Percentiles rank a stretch among this genome's conserved stretches.
phyloP scores from a whole-genome alignment of 2,113 vertebrate genomes.

The Peucedramus taeniatus region DNA sequence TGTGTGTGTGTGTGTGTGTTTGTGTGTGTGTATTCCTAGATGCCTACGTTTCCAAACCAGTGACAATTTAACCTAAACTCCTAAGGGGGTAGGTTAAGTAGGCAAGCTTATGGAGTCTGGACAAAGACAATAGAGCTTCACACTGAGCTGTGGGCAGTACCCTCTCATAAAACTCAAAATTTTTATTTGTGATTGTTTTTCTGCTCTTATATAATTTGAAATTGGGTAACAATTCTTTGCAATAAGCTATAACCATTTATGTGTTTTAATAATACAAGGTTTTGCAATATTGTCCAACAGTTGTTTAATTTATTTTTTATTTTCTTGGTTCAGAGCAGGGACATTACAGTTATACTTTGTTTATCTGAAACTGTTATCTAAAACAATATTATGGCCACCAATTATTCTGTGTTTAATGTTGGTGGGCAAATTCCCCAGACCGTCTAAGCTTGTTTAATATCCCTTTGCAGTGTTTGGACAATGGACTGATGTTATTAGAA shows the following conservation, averaged over 20 bases:
- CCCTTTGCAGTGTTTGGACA: constrained; percentile 18
- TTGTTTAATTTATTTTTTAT: background rate
- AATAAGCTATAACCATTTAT: background rate
- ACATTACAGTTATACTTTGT: background rate
- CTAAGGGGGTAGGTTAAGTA: background rate
- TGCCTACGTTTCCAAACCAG: background rate
- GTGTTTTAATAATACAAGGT: background rate
- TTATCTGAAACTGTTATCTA: background rate
- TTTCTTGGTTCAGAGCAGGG: background rate
- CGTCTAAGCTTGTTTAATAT: constrained; percentile 14
- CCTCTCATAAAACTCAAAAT: background rate
- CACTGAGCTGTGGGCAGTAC: background rate
- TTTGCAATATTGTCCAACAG: background rate
- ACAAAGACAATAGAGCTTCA: background rate
- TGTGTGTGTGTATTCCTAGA: background rate
- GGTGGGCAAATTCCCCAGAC: background rate
- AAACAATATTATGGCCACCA: background rate
- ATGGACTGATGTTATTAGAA: constrained; percentile 33
- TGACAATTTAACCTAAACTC: background rate
- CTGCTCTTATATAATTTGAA: background rate
- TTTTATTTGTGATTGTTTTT: background rate
- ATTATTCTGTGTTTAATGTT: constrained; percentile 18
- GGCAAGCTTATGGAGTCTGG: background rate
- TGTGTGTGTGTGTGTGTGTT: accelerated
- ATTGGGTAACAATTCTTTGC: background rate